A percentile compares a stretch with the other conserved stretches of the same genome.
phyloP scores from a whole-genome alignment of 2,888 invertebrate species.

The Idaea dimidiata region DNA sequence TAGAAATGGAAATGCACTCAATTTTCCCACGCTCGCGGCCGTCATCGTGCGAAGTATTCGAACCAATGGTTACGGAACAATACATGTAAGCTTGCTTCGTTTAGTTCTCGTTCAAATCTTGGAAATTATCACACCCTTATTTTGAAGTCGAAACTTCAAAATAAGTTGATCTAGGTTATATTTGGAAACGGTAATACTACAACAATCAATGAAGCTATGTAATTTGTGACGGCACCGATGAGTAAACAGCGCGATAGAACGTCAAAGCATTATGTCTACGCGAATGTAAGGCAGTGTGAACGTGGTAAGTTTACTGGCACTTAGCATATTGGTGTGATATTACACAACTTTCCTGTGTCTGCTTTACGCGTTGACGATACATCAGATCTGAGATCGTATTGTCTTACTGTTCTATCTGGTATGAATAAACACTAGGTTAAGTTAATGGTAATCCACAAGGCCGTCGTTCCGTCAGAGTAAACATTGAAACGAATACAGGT shows the following conservation, averaged over 20 bases:
- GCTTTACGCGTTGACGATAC: constrained; percentile 34
- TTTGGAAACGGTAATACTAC: neutral
- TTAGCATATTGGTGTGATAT: constrained; percentile 67
- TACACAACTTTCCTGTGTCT: constrained; percentile 55
- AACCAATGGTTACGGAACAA: constrained; percentile 28
- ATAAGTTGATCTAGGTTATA: neutral
- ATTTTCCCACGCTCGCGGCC: constrained; percentile 51
- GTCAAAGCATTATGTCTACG: constrained; percentile 28
- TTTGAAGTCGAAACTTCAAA: neutral
- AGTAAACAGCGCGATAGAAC: constrained; percentile 33
- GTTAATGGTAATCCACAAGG: neutral
- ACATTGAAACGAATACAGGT: constrained; percentile 10
- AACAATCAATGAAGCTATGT: neutral
- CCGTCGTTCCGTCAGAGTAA: neutral
- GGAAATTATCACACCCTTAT: neutral
- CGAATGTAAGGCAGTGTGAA: constrained; percentile 32
- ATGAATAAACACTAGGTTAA: neutral
- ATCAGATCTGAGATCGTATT: constrained; percentile 26
- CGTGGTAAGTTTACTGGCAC: constrained; percentile 43
- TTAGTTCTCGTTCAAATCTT: constrained; percentile 11
- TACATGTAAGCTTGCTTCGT: constrained; percentile 14
- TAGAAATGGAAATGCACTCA: constrained; percentile 43
- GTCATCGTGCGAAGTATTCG: constrained; percentile 34
- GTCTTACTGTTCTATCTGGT: constrained; percentile 9
- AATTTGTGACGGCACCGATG: constrained; percentile 3